A percentile compares a stretch with the other conserved stretches of the same genome.
Evolutionary conservation across 2,113 vertebrate genomes (phyloP).

Genomic region (Apus apus): DNA sequence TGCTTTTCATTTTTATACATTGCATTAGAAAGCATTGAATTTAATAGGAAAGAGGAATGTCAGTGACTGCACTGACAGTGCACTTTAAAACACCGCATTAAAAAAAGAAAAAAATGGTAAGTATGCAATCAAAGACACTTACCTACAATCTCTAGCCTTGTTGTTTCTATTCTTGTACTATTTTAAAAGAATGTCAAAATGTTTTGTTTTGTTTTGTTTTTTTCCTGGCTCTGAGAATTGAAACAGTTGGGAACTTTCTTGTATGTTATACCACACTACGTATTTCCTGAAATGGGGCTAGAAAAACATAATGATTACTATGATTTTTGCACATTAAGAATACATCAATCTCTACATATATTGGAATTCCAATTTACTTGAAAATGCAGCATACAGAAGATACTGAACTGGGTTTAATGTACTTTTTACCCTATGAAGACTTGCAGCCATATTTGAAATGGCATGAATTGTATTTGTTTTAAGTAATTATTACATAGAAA

Average conservation of each 20-base stretch:
- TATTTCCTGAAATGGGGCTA: background rate
- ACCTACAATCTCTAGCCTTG: background rate
- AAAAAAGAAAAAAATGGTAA: background rate
- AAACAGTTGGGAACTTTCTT: background rate
- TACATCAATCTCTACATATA: background rate
- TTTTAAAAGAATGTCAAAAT: background rate
- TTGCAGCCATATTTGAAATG: background rate
- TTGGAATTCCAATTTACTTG: background rate
- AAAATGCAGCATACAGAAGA: background rate
- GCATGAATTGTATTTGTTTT: background rate
- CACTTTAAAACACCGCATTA: background rate
- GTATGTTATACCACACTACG: background rate
- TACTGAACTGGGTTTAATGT: background rate
- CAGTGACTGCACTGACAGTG: background rate
- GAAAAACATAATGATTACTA: background rate
- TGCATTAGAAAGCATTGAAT: background rate
- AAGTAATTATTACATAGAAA: background rate
- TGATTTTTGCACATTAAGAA: background rate
- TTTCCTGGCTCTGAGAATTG: background rate
- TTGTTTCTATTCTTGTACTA: background rate
- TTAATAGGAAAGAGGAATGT: background rate
- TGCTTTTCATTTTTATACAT: constrained; percentile 25
- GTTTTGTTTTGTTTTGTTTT: too few relatives aligned
- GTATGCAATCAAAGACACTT: background rate
- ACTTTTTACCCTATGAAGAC: background rate